These are phyloP conservation scores for Taenaris catops DNA, from an alignment of 2,888 invertebrate species.

Conservation along the genomic window DNA sequence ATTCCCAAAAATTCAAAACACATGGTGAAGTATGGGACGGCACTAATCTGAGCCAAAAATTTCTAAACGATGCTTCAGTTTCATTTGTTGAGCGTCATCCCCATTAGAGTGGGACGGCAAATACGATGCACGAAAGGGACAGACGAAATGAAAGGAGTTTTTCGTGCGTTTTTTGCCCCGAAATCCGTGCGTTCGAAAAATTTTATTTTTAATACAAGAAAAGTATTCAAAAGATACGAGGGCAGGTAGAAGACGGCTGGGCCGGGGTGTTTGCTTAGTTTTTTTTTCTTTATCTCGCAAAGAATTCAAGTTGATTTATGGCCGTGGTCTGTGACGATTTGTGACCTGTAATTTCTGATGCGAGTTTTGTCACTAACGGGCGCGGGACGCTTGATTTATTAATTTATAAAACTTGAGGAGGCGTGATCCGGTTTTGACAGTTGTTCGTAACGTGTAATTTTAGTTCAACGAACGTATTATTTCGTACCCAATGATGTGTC, in stretches of 20 bases:
- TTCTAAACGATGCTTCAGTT: constrained; percentile 48
- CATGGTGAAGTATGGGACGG: constrained; percentile 23
- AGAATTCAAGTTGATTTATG: constrained; percentile 74
- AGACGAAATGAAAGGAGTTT: constrained; percentile 53
- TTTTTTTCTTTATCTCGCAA: constrained; percentile 53
- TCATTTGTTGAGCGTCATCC: constrained; percentile 42
- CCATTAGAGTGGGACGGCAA: constrained; percentile 42
- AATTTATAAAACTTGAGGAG: constrained; percentile 48
- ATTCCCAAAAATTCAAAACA: constrained; percentile 25
- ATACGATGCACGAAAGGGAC: constrained; percentile 36
- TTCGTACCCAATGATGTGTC: constrained; percentile 26
- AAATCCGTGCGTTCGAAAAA: constrained; percentile 69
- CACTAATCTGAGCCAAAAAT: constrained; percentile 43
- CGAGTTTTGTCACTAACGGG: constrained; percentile 71
- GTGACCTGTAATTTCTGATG: constrained; percentile 75
- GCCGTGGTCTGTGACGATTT: constrained; percentile 69
- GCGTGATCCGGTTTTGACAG: constrained; percentile 62
- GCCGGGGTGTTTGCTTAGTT: constrained; percentile 72
- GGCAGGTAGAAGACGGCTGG: constrained; percentile 69
- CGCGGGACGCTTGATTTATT: constrained; percentile 64
- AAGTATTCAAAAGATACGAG: constrained; percentile 74
- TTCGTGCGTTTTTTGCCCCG: constrained; percentile 72
- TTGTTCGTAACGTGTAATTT: constrained; percentile 54
- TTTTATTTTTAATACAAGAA: constrained; percentile 77
- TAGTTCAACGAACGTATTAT: constrained; percentile 30